Conservation (phyloP, 2,113 vertebrate genomes). For the Menura novaehollandiae region DNA sequence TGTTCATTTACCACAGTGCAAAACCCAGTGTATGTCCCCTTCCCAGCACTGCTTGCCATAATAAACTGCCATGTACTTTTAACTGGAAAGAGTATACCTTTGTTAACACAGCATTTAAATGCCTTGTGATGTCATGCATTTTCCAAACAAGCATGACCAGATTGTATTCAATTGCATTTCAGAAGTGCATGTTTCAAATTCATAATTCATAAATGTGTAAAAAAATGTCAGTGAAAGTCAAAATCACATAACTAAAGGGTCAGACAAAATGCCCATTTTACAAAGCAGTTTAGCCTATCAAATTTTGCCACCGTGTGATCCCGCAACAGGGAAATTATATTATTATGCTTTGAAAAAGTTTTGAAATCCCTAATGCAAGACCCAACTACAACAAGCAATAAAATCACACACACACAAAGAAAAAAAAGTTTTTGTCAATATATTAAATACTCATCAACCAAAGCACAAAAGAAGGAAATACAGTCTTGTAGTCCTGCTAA, state of each 20-base stretch:
- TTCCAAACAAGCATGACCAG: neutral
- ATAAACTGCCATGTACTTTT: neutral
- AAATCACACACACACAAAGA: neutral
- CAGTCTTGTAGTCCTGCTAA: neutral
- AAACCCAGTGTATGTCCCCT: neutral
- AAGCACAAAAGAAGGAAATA: neutral
- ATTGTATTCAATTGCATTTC: slow-evolving; percentile 21
- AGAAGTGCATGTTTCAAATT: neutral
- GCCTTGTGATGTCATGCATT: neutral
- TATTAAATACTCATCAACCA: neutral
- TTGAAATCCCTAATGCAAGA: neutral
- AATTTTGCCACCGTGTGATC: neutral
- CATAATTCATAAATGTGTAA: slow-evolving; percentile 10
- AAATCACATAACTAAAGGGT: neutral
- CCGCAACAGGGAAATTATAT: neutral
- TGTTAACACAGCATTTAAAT: neutral
- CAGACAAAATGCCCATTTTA: neutral
- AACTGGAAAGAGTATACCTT: neutral
- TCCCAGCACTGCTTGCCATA: neutral
- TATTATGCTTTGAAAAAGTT: neutral
- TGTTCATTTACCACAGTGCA: neutral
- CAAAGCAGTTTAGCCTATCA: neutral
- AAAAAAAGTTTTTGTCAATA: no score
- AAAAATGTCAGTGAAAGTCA: neutral
- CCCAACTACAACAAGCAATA: neutral